Evolutionary conservation across 2,888 invertebrate genomes (phyloP), one percentile per base, ranked within the genome.

Genomic region (Eristalis pertinax): DNA sequence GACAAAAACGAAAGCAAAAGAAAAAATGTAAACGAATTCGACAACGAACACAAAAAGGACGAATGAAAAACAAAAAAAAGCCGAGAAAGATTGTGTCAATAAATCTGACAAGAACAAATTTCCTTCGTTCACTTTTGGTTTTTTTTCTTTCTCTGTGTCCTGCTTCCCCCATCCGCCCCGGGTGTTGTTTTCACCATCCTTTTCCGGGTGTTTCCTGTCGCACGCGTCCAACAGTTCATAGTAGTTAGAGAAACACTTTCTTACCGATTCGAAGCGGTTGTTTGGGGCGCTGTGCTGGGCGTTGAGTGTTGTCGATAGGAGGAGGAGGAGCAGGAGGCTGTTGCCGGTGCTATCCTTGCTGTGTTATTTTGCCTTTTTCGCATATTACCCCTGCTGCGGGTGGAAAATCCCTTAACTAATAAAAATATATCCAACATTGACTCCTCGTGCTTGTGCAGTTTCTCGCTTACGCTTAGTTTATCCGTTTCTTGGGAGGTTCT

Each of bases 21-120:
- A 10, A 24, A 60, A 29, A 83, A 70, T 70, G 3, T 19, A 50
- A 64, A 29, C 50, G 50, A 50, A 50, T 50, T 50, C 50, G 50
- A 50, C 50, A 43, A 50, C 50, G 19, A 50, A 19, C 50, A 50
- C 35, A 68, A 67, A 75, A 64, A 68, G 10, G 32, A 56, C 11
- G 29, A 26, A 60, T 10, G 65, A 38, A 41, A 58, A 38, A 41
- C 10, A 56, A 29, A 64, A 73, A 65, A 62, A 68, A 80, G 50
- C 50, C 50, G 73, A 68, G 73, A 84, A 88, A 84, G 84, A 84
- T 84, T 88, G 88, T 88, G 84, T 81, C 84, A 84, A 88, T 88
- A 88, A 88, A 88, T 88, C 88, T 84, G 88, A 70, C 84, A 88
- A 84, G 76, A 88, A 88, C 88, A 84, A 88, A 84, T 81, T 84